Evolutionary conservation across 2,888 invertebrate species (phyloP).

Genomic region (Ophioninae sp.): DNA sequence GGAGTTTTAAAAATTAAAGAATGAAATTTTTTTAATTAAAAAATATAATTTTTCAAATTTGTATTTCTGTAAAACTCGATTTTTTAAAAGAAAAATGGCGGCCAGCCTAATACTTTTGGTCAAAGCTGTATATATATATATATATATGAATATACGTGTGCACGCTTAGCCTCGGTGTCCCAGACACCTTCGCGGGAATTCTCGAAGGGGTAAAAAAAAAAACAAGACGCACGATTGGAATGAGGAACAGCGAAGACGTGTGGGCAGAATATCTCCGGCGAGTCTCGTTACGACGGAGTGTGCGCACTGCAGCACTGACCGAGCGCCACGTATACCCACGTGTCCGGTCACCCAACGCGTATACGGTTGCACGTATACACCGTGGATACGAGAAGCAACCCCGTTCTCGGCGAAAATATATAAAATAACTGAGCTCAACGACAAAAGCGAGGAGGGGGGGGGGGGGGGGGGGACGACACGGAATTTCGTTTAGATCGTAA

Average conservation of each 20-base stretch:
- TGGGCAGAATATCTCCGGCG: constrained; percentile 38
- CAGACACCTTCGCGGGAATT: constrained; percentile 28
- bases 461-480: no score
- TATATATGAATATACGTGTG: background rate
- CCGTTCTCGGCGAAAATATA: no score
- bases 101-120: no score
- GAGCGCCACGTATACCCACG: background rate
- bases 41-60: background rate
- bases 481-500: no score
- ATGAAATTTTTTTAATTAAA: no score
- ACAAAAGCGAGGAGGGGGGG: no score
- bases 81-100: no score
- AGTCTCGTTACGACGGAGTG: constrained; percentile 17
- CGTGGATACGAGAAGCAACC: no score
- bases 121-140: background rate
- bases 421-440: no score
- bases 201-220: constrained; percentile 37
- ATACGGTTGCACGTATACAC: background rate
- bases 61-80: no score
- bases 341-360: background rate
- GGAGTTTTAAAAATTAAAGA: no score
- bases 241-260: constrained; percentile 54
- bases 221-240: constrained; percentile 30
- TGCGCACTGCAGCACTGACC: constrained; percentile 34
- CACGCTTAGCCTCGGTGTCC: background rate